Conservation (phyloP, 2,797 vertebrate species). For the Acomys russatus region DNA sequence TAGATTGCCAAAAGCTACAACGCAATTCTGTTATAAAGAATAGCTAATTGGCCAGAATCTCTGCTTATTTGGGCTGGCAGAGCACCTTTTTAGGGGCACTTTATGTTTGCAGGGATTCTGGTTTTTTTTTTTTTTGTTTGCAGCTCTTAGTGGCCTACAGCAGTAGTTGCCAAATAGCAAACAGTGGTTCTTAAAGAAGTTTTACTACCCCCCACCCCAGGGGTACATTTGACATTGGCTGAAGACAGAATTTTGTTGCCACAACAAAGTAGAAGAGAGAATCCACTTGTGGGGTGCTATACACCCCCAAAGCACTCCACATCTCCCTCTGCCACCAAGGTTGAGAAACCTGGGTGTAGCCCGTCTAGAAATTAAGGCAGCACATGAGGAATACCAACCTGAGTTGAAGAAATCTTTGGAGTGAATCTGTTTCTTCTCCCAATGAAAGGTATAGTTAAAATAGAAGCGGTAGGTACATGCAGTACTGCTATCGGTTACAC, state of each 20-base stretch:
- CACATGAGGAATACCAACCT: neutral
- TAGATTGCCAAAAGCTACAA: slow-evolving; percentile 52
- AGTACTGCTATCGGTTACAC: neutral
- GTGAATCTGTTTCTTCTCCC: slow-evolving; percentile 30
- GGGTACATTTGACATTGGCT: neutral
- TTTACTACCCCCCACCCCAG: neutral
- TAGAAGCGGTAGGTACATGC: neutral
- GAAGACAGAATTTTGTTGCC: neutral
- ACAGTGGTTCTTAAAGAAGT: neutral
- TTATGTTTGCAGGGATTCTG: neutral
- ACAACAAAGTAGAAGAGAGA: neutral
- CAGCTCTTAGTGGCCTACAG: neutral
- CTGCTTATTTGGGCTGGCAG: neutral
- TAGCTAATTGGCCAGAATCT: neutral
- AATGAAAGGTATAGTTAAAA: neutral
- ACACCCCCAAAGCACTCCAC: too few species aligned
- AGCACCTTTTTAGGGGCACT: neutral
- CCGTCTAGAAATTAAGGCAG: neutral
- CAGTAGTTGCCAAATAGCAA: neutral
- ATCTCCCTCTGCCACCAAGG: neutral
- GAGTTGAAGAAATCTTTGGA: neutral
- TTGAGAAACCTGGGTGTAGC: neutral
- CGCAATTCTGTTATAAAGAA: neutral
- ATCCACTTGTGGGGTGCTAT: neutral
- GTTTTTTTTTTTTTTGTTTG: slow-evolving; percentile 22